Base-by-base conservation (phyloP, 1,140 invertebrate species). In the Papilio dardanus region DNA sequence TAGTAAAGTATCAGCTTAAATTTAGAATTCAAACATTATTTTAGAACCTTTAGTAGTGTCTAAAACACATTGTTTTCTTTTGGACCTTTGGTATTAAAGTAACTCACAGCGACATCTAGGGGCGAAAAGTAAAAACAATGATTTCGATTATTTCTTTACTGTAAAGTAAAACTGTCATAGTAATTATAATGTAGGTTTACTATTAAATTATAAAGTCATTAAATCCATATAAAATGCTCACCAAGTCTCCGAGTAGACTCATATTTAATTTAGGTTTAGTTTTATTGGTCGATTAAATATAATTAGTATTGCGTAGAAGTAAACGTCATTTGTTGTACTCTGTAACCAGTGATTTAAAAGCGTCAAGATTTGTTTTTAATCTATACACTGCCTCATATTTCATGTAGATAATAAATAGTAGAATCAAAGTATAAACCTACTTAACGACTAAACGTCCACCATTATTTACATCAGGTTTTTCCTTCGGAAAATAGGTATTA, bases 81-180 rank as follows among this genome's bases (percentile, higher is more conserved):
- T 7, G 12, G 12, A 37, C 0, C 16, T 58, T 21, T 21, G 54
- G 54, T 62, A 5, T 62, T 16, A 3, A 42, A 24, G 28, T 50
- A n/a, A 31, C 66, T 33, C 16, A 31, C 65, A 76, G 62, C 77
- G 82, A 77, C 82, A 83, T 78, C 82, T 83, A 78, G 69, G 62
- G 58, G 40, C 54, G 76, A 76, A 69, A 79, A 84, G 83, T 74
- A n/a, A n/a, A 7, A 74, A 74, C 74, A 71, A 28, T 6, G 5
- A 73, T 73, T 24, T 35, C 21, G 19, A 37, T 35, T 10, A 8
- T 67, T 67, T 67, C 1, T 67, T 19, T 21, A 50, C 46, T 50
- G 46, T 24, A 24, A 50, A 50, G n/a, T 50, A 50, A n/a, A n/a
- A n/a, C n/a, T n/a, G n/a, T n/a, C n/a, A n/a, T 7, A 50, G 21